Conservation (phyloP, 2,113 vertebrate species). For the Grammomys surdaster region DNA sequence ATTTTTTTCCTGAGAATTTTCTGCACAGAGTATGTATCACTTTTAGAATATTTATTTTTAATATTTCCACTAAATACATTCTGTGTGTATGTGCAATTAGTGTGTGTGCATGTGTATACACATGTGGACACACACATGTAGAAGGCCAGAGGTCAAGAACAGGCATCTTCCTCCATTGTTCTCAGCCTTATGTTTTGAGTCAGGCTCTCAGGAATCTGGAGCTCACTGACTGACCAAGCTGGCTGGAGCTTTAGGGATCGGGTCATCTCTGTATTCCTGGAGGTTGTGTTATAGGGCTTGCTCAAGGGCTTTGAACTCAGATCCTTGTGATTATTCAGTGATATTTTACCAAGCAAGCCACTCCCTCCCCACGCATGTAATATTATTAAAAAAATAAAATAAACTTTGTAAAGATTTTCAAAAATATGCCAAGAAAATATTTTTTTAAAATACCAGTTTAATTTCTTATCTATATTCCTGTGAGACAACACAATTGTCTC, state of each 20-base stretch:
- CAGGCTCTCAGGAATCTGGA: background rate
- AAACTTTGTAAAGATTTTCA: background rate
- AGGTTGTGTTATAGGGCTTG: no score
- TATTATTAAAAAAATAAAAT: conserved; percentile 10
- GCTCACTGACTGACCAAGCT: background rate
- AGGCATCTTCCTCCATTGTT: background rate
- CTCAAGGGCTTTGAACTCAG: background rate
- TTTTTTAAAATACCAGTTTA: background rate
- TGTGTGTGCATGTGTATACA: no score
- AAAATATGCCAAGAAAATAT: background rate
- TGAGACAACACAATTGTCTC: background rate
- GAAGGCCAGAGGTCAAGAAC: background rate
- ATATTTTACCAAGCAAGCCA: background rate
- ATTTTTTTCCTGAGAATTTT: background rate
- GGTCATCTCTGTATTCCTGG: background rate
- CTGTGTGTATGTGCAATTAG: background rate
- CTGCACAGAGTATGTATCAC: background rate
- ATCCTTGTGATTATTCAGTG: background rate
- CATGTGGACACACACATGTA: background rate
- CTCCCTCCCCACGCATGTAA: background rate
- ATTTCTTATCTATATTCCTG: conserved; percentile 55
- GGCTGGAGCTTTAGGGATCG: background rate
- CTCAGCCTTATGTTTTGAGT: background rate
- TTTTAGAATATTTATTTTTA: background rate
- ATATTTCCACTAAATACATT: background rate